These are phyloP conservation scores for Ooceraea biroi DNA, from an alignment of 1,140 invertebrate species.

Conservation along the genomic window DNA sequence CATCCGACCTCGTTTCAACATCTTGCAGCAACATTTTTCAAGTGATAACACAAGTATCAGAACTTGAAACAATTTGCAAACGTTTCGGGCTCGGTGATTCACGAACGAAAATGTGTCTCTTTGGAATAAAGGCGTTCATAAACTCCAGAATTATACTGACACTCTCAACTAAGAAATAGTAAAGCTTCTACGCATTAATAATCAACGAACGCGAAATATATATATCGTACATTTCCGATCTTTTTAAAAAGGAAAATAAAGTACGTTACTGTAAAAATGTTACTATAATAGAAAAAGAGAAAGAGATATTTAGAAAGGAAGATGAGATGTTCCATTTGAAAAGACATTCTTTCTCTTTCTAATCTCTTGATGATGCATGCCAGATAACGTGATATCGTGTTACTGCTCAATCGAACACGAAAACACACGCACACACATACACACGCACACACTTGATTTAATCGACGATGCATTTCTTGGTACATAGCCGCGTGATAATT, in stretches of 20 bases:
- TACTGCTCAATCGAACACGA: slow-evolving; percentile 29
- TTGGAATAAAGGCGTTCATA: not conserved
- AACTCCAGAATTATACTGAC: not conserved
- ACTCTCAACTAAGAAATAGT: not conserved
- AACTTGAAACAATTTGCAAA: not conserved
- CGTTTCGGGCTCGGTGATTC: not conserved
- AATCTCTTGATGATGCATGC: slow-evolving; percentile 21
- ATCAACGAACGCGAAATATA: not conserved
- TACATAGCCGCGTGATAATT: slow-evolving; percentile 21
- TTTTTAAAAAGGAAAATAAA: too few relatives aligned
- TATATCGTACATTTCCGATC: not conserved
- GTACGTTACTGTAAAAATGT: too few relatives aligned
- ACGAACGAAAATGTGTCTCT: not conserved
- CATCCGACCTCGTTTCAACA: not conserved
- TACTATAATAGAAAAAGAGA: slow-evolving; percentile 7
- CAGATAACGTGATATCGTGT: slow-evolving; percentile 37
- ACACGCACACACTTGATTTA: slow-evolving; percentile 23
- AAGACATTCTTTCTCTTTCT: slow-evolving; percentile 25
- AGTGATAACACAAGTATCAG: not conserved
- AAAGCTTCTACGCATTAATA: not conserved
- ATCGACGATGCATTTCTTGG: slow-evolving; percentile 35
- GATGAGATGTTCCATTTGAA: not conserved
- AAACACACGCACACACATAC: not conserved
- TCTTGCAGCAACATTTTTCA: not conserved
- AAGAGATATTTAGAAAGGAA: not conserved